phyloP scores from a whole-genome alignment of 2,113 vertebrate genomes.

The Cichladusa arquata region DNA sequence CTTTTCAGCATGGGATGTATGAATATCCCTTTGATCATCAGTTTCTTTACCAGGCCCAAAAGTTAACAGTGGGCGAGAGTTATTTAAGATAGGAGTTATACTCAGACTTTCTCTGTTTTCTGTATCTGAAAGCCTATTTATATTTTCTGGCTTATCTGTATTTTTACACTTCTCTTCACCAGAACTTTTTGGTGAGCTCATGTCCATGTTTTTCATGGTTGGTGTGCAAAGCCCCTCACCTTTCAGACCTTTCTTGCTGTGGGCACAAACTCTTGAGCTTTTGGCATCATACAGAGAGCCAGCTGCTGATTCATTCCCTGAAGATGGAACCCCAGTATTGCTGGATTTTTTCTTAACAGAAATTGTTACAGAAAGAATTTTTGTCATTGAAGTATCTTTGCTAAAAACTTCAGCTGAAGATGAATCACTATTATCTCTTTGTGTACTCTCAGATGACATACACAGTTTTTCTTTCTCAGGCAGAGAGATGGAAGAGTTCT shows the following conservation, averaged over 20 bases:
- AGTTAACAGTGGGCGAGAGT: background rate
- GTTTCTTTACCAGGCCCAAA: background rate
- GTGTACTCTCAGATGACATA: background rate
- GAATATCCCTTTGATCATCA: background rate
- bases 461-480: background rate
- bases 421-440: background rate
- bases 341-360: background rate
- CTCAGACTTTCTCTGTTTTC: background rate
- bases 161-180: background rate
- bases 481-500: background rate
- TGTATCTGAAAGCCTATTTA: background rate
- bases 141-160: background rate
- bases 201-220: background rate
- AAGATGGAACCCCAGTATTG: background rate
- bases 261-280: background rate
- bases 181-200: background rate
- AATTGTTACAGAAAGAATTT: background rate
- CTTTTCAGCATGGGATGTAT: background rate
- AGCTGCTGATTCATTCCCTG: background rate
- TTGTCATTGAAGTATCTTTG: background rate
- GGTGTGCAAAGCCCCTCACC: background rate
- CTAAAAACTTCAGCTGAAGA: background rate
- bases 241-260: background rate
- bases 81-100: background rate
- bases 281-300: background rate